These are phyloP conservation scores for Aurelia coerulea DNA, from an alignment of 30 jellyfish, hydroid and myxozoan genomes.

Conservation along the genomic window DNA sequence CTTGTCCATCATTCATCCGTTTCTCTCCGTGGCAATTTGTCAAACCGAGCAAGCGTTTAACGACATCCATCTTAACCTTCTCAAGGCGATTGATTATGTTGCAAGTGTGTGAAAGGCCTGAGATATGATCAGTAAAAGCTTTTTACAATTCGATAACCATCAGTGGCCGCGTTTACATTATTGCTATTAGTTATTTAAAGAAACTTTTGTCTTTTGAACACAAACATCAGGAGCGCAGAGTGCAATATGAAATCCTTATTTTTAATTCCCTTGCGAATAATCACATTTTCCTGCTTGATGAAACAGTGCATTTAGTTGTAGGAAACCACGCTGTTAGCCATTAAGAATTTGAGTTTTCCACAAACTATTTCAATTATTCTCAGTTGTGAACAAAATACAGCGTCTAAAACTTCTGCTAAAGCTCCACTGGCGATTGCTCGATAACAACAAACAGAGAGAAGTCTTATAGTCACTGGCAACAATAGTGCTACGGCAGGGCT, in stretches of 20 bases:
- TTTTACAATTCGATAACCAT: no score
- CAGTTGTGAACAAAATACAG: conserved; percentile 14
- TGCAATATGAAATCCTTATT: no score
- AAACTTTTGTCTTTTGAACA: neutral
- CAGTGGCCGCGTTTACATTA: no score
- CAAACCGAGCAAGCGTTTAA: conserved; percentile 61
- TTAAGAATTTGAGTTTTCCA: conserved; percentile 41
- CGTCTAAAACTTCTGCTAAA: neutral
- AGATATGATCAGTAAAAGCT: no score
- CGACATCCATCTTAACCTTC: conserved; percentile 39
- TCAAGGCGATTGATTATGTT: no score
- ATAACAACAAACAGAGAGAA: conserved; percentile 40
- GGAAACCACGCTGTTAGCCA: conserved; percentile 32
- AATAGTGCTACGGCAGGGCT: conserved; percentile 30
- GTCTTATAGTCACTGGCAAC: conserved; percentile 6
- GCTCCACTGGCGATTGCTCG: conserved; percentile 22
- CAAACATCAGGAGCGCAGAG: conserved; percentile 9
- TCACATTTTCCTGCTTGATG: conserved; percentile 53
- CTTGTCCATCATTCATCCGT: conserved; percentile 33
- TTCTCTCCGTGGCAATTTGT: conserved; percentile 63
- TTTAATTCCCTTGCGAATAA: conserved; percentile 12
- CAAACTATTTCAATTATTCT: conserved; percentile 41
- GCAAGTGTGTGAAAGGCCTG: no score
- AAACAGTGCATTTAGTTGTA: conserved; percentile 23
- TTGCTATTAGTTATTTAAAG: neutral